Base-by-base conservation (phyloP, 2,113 vertebrate genomes). In the Mellivora capensis region DNA sequence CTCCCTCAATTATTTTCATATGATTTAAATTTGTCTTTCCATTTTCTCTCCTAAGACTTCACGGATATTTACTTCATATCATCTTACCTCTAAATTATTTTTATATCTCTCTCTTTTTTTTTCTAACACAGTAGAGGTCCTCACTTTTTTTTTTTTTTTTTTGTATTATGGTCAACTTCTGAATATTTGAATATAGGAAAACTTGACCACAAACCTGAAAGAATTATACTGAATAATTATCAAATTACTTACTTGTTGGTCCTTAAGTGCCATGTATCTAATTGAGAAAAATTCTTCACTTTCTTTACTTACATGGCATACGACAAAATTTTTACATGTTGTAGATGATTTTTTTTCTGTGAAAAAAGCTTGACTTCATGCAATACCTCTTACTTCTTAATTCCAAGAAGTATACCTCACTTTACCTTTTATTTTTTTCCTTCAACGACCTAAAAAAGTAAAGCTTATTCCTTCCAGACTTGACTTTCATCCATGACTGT, bases 21-120 rank as follows among this genome's bases (percentile, higher is more conserved):
- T 67, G 21, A 72, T 80, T 95, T 82, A 39, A 9, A 64, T 37
- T 44, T 83, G 25, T 89, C 57, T 23, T 90, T 39, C 31, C 80
- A 54, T 71, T 95, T 86, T 93, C 87, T 59, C 29, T 96, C 87
- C 61, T 79, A 93, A 87, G 18, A 93, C 9, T 49, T 93, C 12
- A 54, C 27, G 54, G 44, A 64, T 77, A 20, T 88, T 76, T 81
- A 77, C 14, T 62, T 77, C 6, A 74, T 20, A 42, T 57, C 2
- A 94, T 76, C 77, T 77, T 25, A 90, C 1, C 27, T 72, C 18
- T 67, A 86, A 94, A 72, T 72, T 34, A 67, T 44, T 94, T 88
- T 44, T 64, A 59, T 72, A 29, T 34, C 18, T 64, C 6, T 59
- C 74, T 82, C 1, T 57, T 57, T 76, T 69, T 69, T 92, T 49